Evolutionary conservation across 1,140 invertebrate species (phyloP).

Genomic region (Chironomus striatipennis): DNA sequence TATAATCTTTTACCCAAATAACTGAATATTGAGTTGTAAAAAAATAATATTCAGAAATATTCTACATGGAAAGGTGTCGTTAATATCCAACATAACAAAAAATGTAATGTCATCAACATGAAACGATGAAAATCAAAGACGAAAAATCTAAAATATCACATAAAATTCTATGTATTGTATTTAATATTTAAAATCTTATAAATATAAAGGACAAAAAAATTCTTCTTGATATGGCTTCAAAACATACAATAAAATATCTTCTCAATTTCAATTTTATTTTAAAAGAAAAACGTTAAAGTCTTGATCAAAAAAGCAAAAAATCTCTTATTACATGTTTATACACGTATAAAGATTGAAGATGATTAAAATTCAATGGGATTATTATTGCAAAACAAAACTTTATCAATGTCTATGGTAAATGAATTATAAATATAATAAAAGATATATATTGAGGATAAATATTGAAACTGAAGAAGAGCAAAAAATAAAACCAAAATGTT

Average conservation of each 20-base stretch:
- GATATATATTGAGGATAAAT: not conserved
- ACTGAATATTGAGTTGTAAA: too few relatives aligned
- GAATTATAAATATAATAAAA: constrained; percentile 4
- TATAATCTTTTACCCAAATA: too few relatives aligned
- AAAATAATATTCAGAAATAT: not conserved
- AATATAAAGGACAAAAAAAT: too few relatives aligned
- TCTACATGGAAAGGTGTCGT: constrained; percentile 6
- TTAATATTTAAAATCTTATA: too few relatives aligned
- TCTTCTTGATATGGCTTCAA: too few relatives aligned
- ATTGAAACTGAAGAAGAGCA: not conserved
- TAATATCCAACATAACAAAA: not conserved
- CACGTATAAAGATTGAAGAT: not conserved
- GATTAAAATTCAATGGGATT: not conserved
- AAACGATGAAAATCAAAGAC: not conserved
- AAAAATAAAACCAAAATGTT: not conserved
- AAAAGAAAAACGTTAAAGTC: too few relatives aligned
- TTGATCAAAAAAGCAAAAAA: not conserved
- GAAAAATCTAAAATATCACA: not conserved
- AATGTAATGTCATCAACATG: not conserved
- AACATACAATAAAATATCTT: too few relatives aligned
- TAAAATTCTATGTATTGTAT: too few relatives aligned
- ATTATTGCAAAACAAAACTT: not conserved
- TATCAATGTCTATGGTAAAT: constrained; percentile 9
- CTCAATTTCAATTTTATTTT: too few relatives aligned
- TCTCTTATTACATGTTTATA: not conserved